phyloP scores from a whole-genome alignment of 2,113 vertebrate species.

The Acrocephalus kingi region DNA sequence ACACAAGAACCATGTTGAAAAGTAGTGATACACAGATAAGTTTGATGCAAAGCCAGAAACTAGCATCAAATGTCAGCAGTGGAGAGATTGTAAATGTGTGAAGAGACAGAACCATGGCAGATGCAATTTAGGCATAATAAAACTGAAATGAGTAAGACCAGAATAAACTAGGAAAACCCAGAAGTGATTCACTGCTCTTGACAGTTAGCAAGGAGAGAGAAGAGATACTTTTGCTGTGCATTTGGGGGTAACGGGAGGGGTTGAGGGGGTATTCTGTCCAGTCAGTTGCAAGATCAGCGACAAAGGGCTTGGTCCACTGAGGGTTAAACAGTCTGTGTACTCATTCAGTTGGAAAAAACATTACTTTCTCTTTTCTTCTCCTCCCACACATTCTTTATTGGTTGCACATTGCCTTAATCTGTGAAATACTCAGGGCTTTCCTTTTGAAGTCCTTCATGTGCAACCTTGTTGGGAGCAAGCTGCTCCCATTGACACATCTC shows the following conservation, averaged over 20 bases:
- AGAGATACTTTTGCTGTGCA: not conserved
- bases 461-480: not conserved
- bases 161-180: constrained; percentile 31
- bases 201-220: not conserved
- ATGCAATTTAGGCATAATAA: not conserved
- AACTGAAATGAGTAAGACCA: constrained; percentile 19
- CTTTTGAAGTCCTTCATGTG: not conserved
- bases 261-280: not conserved
- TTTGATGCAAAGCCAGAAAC: constrained; percentile 27
- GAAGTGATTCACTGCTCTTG: not conserved
- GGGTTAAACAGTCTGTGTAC: not conserved
- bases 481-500: not conserved
- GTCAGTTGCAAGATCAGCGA: not conserved
- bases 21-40: not conserved
- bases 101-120: not conserved
- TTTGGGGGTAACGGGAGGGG: accelerated
- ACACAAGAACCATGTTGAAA: not conserved
- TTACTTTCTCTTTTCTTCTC: not conserved
- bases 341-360: not conserved
- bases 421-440: not conserved
- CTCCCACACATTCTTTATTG: not conserved
- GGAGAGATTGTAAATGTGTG: not conserved
- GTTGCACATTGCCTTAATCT: not conserved
- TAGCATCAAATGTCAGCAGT: constrained; percentile 5
- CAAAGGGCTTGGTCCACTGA: not conserved